Conservation (phyloP, 2,797 vertebrate species). For the Kryptolebias ocellatus region DNA sequence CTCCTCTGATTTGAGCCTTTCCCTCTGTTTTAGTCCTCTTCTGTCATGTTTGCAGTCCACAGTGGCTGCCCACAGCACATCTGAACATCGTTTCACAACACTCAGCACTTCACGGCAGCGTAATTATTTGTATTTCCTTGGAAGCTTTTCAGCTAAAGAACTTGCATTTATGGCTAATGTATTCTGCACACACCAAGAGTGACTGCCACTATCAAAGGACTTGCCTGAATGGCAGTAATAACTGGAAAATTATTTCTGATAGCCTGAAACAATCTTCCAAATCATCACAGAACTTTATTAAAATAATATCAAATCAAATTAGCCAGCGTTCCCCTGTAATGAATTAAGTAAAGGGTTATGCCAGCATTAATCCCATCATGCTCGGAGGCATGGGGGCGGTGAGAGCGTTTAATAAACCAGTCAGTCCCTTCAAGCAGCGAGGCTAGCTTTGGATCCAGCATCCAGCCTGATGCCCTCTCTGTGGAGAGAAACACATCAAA, state of each 20-base stretch:
- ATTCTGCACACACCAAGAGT: slow-evolving; percentile 95
- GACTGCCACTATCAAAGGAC: slow-evolving; percentile 98
- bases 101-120: slow-evolving; percentile 65
- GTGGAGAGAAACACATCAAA: slow-evolving; percentile 94
- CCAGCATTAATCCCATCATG: slow-evolving; percentile 99
- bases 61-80: slow-evolving; percentile 90
- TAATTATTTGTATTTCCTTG: slow-evolving; percentile 73
- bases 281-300: slow-evolving; percentile 99
- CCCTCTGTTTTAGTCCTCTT: slow-evolving; percentile 60
- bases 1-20: slow-evolving; percentile 44
- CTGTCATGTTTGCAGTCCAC: slow-evolving; percentile 79
- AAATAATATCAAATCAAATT: slow-evolving; percentile 99
- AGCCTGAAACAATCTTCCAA: slow-evolving; percentile 99
- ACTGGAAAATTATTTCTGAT: slow-evolving; percentile 99
- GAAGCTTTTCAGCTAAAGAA: slow-evolving; percentile 68
- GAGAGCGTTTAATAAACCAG: slow-evolving; percentile 99
- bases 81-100: slow-evolving; percentile 89
- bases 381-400: slow-evolving; percentile 94
- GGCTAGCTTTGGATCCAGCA: slow-evolving; percentile 79
- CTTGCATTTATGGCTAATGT: slow-evolving; percentile 87
- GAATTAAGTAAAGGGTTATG: slow-evolving; percentile 99
- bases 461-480: slow-evolving; percentile 70
- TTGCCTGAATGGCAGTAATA: slow-evolving; percentile 98
- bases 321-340: slow-evolving; percentile 97
- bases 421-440: slow-evolving; percentile 88